Percentiles rank a stretch among this genome's conserved stretches.
Conservation (phyloP, 2,797 vertebrate genomes). For the Tragopan temminckii region DNA sequence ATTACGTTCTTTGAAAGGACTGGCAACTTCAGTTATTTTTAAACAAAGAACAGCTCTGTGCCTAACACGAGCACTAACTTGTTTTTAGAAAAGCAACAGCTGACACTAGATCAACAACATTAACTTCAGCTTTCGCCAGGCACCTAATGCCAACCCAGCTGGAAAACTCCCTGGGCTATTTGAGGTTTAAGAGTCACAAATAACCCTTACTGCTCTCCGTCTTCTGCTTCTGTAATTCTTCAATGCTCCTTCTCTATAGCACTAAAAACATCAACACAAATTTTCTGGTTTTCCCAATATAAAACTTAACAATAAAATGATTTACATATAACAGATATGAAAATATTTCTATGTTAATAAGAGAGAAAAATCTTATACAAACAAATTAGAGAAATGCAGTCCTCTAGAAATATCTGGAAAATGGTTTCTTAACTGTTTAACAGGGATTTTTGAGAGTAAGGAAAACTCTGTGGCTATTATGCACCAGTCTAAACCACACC, state of each 20-base stretch:
- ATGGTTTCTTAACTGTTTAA: neutral
- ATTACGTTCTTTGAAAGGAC: conserved; percentile 48
- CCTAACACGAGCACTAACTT: conserved; percentile 21
- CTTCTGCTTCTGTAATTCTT: neutral
- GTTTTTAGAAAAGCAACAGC: neutral
- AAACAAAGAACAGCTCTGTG: conserved; percentile 69
- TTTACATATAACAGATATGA: neutral
- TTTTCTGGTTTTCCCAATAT: neutral
- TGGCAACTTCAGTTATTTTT: conserved; percentile 58
- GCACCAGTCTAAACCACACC: neutral
- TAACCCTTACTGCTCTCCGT: neutral
- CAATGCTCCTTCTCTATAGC: too few species aligned
- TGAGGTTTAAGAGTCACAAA: neutral
- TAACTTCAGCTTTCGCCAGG: conserved; percentile 1
- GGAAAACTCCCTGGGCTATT: neutral
- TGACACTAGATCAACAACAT: neutral
- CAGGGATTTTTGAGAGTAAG: neutral
- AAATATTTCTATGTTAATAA: neutral
- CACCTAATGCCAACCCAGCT: neutral
- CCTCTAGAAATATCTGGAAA: neutral
- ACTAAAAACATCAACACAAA: neutral
- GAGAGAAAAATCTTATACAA: neutral
- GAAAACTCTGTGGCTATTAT: neutral
- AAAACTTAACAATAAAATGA: neutral
- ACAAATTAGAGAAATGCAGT: neutral